A percentile compares a stretch with the other conserved stretches of the same genome.
Evolutionary conservation across 1,140 invertebrate species (phyloP).

Genomic region (Anadara kagoshimensis): DNA sequence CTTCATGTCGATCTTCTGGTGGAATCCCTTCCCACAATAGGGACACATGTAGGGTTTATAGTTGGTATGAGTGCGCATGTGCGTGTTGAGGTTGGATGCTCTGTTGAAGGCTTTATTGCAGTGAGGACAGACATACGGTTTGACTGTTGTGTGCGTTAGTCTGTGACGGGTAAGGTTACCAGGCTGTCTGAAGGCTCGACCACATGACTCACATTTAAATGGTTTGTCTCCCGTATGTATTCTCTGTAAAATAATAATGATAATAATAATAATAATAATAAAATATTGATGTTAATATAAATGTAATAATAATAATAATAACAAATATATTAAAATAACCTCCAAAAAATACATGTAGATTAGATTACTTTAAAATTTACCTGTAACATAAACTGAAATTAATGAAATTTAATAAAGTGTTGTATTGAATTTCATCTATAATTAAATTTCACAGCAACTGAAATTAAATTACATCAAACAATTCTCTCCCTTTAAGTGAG

Average conservation of each 20-base stretch:
- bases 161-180: constrained; percentile 75
- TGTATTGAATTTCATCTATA: too few species aligned
- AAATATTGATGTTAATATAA: neutral
- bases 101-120: constrained; percentile 77
- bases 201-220: constrained; percentile 71
- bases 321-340: too few species aligned
- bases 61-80: constrained; percentile 72
- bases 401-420: too few species aligned
- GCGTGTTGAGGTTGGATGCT: constrained; percentile 75
- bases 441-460: too few species aligned
- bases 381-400: too few species aligned
- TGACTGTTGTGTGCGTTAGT: constrained; percentile 75
- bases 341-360: too few species aligned
- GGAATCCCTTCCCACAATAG: constrained; percentile 65
- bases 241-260: constrained; percentile 63
- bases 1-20: constrained; percentile 67
- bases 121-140: constrained; percentile 74
- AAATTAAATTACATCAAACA: too few species aligned
- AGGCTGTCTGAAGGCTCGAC: constrained; percentile 74
- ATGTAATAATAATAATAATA: too few species aligned
- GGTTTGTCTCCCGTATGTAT: constrained; percentile 71
- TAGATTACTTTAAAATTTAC: too few species aligned
- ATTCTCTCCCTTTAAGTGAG: too few species aligned
- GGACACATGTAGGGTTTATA: constrained; percentile 58
- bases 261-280: constrained; percentile 12